These are phyloP conservation scores for Rhorus exstirpatorius DNA, from an alignment of 2,888 invertebrate genomes.

Conservation along the genomic window DNA sequence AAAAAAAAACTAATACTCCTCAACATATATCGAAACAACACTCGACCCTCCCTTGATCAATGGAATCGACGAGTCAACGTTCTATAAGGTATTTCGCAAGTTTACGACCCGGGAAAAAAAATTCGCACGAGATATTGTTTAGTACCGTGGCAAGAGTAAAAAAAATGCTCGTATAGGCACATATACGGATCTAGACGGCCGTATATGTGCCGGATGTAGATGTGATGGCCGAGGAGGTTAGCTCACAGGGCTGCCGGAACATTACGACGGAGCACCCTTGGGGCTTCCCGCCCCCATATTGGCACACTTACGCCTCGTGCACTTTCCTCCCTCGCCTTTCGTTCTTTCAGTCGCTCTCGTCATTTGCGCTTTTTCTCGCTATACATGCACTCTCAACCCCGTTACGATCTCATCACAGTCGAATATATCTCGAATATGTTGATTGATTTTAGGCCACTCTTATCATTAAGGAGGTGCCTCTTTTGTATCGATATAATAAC, in stretches of 20 bases:
- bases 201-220: too few species aligned
- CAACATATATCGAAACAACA: too few species aligned
- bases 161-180: conserved; percentile 27
- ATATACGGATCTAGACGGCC: conserved; percentile 53
- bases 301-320: conserved; percentile 83
- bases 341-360: conserved; percentile 63
- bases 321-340: conserved; percentile 73
- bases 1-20: too few species aligned
- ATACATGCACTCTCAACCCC: conserved; percentile 31
- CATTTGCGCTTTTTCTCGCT: conserved; percentile 60
- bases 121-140: conserved; percentile 32
- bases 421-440: not conserved
- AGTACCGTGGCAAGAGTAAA: conserved; percentile 32
- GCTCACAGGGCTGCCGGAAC: conserved; percentile 72
- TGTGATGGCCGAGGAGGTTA: conserved; percentile 66
- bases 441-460: not conserved
- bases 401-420: not conserved
- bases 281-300: conserved; percentile 84
- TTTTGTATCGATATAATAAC: too few species aligned
- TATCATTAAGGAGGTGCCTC: too few species aligned
- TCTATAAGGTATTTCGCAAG: not conserved
- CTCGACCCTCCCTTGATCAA: too few species aligned
- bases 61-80: not conserved
- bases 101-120: too few species aligned
- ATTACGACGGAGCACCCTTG: conserved; percentile 79